These are phyloP conservation scores for Metaphire vulgaris DNA, from an alignment of 1,140 invertebrate genomes.

Conservation along the genomic window DNA sequence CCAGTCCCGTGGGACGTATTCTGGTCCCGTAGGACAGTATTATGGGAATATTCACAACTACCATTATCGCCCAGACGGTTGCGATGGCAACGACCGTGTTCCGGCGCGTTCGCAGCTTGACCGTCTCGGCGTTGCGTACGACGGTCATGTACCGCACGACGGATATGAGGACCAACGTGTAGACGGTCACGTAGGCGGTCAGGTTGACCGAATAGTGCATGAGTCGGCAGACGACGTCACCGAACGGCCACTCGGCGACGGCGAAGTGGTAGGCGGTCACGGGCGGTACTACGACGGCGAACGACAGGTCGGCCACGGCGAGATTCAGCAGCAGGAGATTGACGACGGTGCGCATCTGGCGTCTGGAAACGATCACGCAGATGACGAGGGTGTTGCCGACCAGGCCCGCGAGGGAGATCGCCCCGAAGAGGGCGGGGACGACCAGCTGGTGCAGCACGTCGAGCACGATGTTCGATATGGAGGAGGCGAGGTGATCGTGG, in stretches of 20 bases:
- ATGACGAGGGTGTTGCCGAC: conserved; percentile 1
- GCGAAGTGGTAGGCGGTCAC: conserved; percentile 27
- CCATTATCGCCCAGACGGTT: not conserved
- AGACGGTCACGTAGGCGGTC: conserved; percentile 78
- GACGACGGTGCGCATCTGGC: not conserved
- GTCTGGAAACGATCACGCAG: not conserved
- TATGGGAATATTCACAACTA: conserved; percentile 2
- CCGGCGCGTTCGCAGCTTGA: conserved; percentile 3
- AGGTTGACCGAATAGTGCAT: conserved; percentile 52
- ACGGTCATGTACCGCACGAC: conserved; percentile 10
- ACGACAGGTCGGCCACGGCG: conserved; percentile 59
- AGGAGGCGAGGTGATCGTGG: too few species aligned
- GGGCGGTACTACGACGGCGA: conserved; percentile 19
- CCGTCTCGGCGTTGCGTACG: not conserved
- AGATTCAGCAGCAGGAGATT: conserved; percentile 3
- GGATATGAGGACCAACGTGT: too few species aligned
- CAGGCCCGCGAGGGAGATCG: too few species aligned
- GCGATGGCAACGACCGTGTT: not conserved
- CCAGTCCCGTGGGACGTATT: too few species aligned
- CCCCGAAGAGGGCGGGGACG: too few species aligned
- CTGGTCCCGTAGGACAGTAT: conserved; percentile 4
- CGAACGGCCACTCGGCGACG: not conserved
- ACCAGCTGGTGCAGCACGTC: too few species aligned
- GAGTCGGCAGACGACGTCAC: not conserved
- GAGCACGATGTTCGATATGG: too few species aligned